Evolutionary conservation across 2,888 invertebrate species (phyloP).

Genomic region (Hecatera dysodea): DNA sequence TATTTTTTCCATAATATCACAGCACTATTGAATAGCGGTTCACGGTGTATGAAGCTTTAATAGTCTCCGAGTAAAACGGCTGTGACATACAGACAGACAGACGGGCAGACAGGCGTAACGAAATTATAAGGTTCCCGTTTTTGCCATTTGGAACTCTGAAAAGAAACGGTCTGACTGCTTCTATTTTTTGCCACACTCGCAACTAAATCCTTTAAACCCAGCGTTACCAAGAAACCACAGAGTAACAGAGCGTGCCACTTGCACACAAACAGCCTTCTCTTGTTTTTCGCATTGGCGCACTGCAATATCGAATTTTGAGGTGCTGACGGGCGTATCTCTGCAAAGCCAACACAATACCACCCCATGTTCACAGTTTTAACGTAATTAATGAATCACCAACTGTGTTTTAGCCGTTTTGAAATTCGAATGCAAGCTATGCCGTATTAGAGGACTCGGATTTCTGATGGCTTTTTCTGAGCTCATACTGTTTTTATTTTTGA

Average conservation of each 20-base stretch:
- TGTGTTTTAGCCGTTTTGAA: conserved; percentile 53
- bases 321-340: conserved; percentile 40
- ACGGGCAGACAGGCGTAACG: no score
- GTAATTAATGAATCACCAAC: conserved; percentile 64
- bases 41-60: no score
- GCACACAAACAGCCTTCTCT: conserved; percentile 5
- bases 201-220: not conserved
- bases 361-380: conserved; percentile 59
- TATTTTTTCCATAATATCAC: no score
- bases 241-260: conserved; percentile 6
- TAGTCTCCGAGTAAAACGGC: no score
- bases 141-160: no score
- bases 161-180: not conserved
- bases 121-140: no score
- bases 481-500: conserved; percentile 7
- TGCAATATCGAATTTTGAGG: conserved; percentile 55
- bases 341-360: conserved; percentile 44
- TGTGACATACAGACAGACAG: no score
- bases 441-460: conserved; percentile 19
- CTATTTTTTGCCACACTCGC: no score
- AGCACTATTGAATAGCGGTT: no score
- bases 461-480: conserved; percentile 3
- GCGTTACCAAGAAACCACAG: not conserved
- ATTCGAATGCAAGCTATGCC: conserved; percentile 38
- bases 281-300: conserved; percentile 41